Percentiles rank a stretch among this genome's conserved stretches.
Conservation (phyloP, 2,113 vertebrate species). For the Scartelaos histophorus region DNA sequence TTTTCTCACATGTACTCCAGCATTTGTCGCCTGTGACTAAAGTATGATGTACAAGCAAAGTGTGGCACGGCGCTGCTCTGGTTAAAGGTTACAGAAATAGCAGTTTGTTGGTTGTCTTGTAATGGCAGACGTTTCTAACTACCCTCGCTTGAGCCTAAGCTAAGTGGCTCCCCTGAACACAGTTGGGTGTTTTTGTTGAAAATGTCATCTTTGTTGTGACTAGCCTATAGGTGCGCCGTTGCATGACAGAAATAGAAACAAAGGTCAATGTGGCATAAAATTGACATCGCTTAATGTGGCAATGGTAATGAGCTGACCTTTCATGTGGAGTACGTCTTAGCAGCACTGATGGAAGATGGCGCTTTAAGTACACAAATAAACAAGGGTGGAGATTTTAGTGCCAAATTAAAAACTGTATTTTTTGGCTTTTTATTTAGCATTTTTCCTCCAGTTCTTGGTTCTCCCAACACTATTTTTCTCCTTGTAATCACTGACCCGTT, state of each 20-base stretch:
- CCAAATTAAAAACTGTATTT: background rate
- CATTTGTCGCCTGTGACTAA: background rate
- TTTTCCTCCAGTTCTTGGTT: slow-evolving; percentile 4
- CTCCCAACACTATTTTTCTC: slow-evolving; percentile 18
- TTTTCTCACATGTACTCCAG: background rate
- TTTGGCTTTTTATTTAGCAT: background rate
- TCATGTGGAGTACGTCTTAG: slow-evolving; percentile 13
- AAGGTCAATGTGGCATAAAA: slow-evolving; percentile 65
- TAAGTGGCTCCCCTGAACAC: slow-evolving; percentile 5
- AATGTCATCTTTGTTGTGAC: slow-evolving; percentile 53
- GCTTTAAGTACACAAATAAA: slow-evolving; percentile 26
- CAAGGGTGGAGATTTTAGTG: background rate
- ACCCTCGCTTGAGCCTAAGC: slow-evolving; percentile 15
- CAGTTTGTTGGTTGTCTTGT: slow-evolving; percentile 5
- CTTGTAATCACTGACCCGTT: slow-evolving; percentile 49
- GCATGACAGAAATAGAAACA: slow-evolving; percentile 62
- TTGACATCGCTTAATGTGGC: slow-evolving; percentile 57
- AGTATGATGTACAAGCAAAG: background rate
- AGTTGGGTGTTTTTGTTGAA: slow-evolving; percentile 41
- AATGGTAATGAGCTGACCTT: slow-evolving; percentile 63
- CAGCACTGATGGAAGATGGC: slow-evolving; percentile 8
- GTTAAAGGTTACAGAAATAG: slow-evolving; percentile 8
- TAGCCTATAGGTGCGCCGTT: slow-evolving; percentile 36
- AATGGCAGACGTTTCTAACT: slow-evolving; percentile 20
- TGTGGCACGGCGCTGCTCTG: background rate